Conservation (phyloP, 2,888 invertebrate genomes). For the Oligia strigilis region DNA sequence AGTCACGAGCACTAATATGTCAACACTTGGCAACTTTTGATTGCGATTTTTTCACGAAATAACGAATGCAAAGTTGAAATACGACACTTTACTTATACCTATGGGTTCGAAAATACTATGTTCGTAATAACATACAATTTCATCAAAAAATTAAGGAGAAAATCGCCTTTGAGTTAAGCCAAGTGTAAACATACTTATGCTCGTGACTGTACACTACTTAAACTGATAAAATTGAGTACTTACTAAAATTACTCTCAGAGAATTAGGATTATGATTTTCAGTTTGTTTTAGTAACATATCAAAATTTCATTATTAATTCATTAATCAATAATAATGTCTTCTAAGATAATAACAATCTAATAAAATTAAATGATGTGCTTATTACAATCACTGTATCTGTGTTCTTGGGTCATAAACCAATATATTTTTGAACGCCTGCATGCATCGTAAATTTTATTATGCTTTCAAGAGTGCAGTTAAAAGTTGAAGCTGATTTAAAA, state of each 20-base stretch:
- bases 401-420: constrained; percentile 63
- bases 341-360: not conserved
- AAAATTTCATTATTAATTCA: constrained; percentile 12
- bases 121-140: no score
- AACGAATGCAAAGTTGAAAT: no score
- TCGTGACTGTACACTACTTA: not conserved
- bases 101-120: no score
- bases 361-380: constrained; percentile 26
- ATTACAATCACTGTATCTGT: constrained; percentile 41
- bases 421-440: constrained; percentile 67
- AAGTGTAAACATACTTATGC: no score
- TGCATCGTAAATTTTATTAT: constrained; percentile 73
- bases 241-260: constrained; percentile 7
- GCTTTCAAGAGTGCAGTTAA: constrained; percentile 68
- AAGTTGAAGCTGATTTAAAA: constrained; percentile 66
- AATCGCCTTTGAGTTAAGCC: no score
- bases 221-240: constrained; percentile 2
- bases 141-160: no score
- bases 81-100: no score
- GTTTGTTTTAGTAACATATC: constrained; percentile 4
- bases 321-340: constrained; percentile 2
- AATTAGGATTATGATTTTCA: constrained; percentile 22
- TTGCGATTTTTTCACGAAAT: no score
- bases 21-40: no score
- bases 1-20: no score